phyloP scores from a whole-genome alignment of 2,888 invertebrate species.

The Cheilosia vulpina region DNA sequence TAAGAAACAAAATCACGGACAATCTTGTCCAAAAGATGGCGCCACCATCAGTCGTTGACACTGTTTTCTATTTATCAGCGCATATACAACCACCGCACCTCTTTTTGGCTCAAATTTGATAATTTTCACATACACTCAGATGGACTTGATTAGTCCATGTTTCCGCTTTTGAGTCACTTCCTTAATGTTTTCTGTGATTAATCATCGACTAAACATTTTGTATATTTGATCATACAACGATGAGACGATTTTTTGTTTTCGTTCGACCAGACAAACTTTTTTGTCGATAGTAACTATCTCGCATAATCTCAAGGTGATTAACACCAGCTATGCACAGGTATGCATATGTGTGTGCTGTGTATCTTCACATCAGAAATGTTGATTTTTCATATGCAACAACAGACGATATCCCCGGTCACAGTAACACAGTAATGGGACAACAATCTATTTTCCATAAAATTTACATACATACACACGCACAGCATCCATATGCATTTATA shows the following conservation, averaged over 20 bases:
- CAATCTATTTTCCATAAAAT: slow-evolving; percentile 67
- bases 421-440: slow-evolving; percentile 49
- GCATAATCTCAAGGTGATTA: slow-evolving; percentile 54
- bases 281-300: slow-evolving; percentile 2
- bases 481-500: slow-evolving; percentile 11
- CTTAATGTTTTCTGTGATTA: background rate
- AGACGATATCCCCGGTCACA: slow-evolving; percentile 39
- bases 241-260: background rate
- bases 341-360: background rate
- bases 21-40: too few species aligned
- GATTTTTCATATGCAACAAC: slow-evolving; percentile 33
- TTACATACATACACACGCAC: slow-evolving; percentile 63
- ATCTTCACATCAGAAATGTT: slow-evolving; percentile 11
- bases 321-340: slow-evolving; percentile 15
- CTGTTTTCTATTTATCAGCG: too few species aligned
- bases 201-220: background rate
- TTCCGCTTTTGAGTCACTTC: background rate
- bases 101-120: too few species aligned
- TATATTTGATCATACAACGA: background rate
- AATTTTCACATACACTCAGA: background rate
- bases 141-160: background rate
- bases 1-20: too few species aligned
- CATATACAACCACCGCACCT: too few species aligned
- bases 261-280: background rate
- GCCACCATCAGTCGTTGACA: too few species aligned